Evolutionary conservation across 2,113 vertebrate genomes (phyloP).

Genomic region (Chaenocephalus aceratus): DNA sequence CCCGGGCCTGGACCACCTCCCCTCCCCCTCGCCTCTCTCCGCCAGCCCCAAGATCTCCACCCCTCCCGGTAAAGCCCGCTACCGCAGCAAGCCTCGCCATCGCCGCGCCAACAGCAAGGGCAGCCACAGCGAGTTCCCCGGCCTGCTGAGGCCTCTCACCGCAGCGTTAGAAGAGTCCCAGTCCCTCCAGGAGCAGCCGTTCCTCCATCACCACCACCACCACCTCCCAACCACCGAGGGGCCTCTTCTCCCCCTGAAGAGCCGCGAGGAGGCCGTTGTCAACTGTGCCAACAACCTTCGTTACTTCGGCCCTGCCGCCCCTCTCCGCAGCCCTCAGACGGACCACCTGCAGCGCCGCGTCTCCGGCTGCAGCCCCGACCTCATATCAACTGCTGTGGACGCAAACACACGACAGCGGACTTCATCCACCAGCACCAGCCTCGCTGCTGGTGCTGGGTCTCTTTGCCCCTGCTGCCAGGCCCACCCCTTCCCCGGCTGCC

Average conservation of each 20-base stretch:
- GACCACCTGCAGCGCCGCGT: constrained; percentile 91
- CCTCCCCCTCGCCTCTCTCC: constrained; percentile 89
- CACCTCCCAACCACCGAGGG: constrained; percentile 61
- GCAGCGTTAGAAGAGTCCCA: constrained; percentile 80
- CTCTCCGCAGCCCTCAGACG: constrained; percentile 95
- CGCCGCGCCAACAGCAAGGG: constrained; percentile 96
- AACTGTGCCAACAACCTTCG: constrained; percentile 94
- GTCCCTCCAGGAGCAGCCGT: constrained; percentile 73
- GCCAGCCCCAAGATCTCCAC: constrained; percentile 95
- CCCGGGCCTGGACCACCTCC: constrained; percentile 87
- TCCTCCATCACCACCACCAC: constrained; percentile 79
- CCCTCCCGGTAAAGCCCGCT: constrained; percentile 89
- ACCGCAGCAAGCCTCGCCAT: constrained; percentile 95
- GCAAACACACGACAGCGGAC: constrained; percentile 85
- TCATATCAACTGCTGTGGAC: constrained; percentile 91
- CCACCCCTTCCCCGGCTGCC: constrained; percentile 88
- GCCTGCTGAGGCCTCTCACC: constrained; percentile 85
- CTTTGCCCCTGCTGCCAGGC: constrained; percentile 88
- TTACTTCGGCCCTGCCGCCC: constrained; percentile 96
- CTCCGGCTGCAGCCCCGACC: constrained; percentile 92
- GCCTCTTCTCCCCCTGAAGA: constrained; percentile 78
- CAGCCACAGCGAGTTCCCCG: constrained; percentile 92
- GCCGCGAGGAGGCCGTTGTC: constrained; percentile 89
- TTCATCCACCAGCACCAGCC: constrained; percentile 63
- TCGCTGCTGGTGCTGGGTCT: constrained; percentile 27